These are phyloP conservation scores for Avahi laniger DNA, from an alignment of 2,797 vertebrate genomes.

Conservation along the genomic window DNA sequence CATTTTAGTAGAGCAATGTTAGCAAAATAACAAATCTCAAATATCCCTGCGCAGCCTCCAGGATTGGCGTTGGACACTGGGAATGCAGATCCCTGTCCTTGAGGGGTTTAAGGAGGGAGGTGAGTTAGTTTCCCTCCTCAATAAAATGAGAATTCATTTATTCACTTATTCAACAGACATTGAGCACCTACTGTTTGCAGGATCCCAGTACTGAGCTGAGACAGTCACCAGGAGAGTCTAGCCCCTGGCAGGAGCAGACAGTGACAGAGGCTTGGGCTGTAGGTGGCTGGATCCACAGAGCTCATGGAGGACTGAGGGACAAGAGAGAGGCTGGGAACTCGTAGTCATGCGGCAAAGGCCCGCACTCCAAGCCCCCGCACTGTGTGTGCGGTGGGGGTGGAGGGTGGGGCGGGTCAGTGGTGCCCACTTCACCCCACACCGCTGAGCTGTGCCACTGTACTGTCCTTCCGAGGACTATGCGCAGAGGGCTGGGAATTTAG, in stretches of 20 bases:
- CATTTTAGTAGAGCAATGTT: neutral
- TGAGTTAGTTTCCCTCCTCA: neutral
- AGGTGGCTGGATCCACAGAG: neutral
- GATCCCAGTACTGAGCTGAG: neutral
- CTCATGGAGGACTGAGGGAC: neutral
- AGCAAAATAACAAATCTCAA: neutral
- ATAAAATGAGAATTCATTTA: neutral
- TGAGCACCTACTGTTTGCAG: neutral
- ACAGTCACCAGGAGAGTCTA: neutral
- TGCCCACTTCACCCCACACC: neutral
- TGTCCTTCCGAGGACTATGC: neutral
- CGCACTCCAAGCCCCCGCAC: neutral
- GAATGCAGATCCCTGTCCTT: neutral
- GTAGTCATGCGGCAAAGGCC: neutral
- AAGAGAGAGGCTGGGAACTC: neutral
- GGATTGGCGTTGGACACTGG: neutral
- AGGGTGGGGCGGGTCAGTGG: accelerated
- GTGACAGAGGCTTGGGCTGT: neutral
- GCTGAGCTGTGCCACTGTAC: neutral
- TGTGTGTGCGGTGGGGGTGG: neutral
- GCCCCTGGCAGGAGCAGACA: neutral
- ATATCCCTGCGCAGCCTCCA: neutral
- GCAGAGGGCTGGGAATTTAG: neutral
- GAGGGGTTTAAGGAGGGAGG: neutral
- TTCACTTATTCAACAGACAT: neutral